A percentile compares a stretch with the other conserved stretches of the same genome.
Evolutionary conservation across 2,113 vertebrate genomes (phyloP).

Genomic region (Polypterus bichir): DNA sequence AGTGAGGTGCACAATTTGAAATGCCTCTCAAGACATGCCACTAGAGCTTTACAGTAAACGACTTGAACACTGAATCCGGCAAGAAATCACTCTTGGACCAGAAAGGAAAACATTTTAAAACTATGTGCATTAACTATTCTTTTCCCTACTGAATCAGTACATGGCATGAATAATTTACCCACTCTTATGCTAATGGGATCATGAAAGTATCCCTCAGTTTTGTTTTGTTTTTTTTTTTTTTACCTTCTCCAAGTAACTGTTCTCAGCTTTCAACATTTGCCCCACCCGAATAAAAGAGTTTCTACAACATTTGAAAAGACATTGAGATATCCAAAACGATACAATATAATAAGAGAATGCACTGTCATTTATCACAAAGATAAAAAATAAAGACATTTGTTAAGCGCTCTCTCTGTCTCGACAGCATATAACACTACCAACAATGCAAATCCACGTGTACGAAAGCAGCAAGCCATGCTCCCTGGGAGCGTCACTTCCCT

Average conservation of each 20-base stretch:
- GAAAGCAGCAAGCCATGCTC: no score
- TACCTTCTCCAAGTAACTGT: slow-evolving; percentile 57
- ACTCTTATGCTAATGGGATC: slow-evolving; percentile 99
- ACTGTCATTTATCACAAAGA: no score
- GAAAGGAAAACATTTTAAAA: slow-evolving; percentile 96
- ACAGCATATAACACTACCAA: no score
- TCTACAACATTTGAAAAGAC: no score
- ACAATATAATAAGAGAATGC: no score
- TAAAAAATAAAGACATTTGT: no score
- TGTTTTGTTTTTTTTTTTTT: slow-evolving; percentile 36
- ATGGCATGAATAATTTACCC: slow-evolving; percentile 98
- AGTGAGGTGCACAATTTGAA: slow-evolving; percentile 58
- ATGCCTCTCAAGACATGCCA: slow-evolving; percentile 64
- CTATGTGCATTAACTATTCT: slow-evolving; percentile 98
- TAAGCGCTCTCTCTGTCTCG: no score
- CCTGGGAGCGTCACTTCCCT: no score
- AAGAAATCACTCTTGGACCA: slow-evolving; percentile 88
- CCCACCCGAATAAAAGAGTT: slow-evolving; percentile 43
- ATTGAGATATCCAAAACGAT: no score
- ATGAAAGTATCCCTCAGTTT: slow-evolving; percentile 92
- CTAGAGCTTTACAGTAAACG: slow-evolving; percentile 92
- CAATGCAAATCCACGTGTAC: no score
- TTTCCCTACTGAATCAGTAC: slow-evolving; percentile 97
- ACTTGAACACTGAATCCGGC: slow-evolving; percentile 91
- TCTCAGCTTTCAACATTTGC: slow-evolving; percentile 91